Conservation (phyloP, 2,888 invertebrate species). For the Microplitis deprimator region DNA sequence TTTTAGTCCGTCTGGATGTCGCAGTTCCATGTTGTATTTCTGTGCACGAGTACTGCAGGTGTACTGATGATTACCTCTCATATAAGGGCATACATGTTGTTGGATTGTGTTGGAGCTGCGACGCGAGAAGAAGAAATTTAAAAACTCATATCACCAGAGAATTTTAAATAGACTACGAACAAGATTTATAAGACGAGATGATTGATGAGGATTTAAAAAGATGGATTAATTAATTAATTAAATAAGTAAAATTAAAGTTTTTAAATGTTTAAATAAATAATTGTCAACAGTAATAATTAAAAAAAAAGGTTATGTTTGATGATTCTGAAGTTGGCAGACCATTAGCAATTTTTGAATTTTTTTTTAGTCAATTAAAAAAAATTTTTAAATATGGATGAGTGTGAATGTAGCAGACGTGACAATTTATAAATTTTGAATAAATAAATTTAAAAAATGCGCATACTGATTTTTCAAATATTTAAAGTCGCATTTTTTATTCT, state of each 20-base stretch:
- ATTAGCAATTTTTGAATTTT: too few relatives aligned
- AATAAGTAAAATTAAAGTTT: background rate
- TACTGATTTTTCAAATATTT: too few relatives aligned
- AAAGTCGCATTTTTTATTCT: too few relatives aligned
- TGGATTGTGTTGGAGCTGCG: conserved; percentile 29
- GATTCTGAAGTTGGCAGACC: too few relatives aligned
- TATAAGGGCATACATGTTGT: conserved; percentile 21
- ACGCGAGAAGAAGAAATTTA: conserved; percentile 35
- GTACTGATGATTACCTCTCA: conserved; percentile 12
- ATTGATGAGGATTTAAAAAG: background rate
- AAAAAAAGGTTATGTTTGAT: too few relatives aligned
- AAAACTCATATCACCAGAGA: conserved; percentile 39
- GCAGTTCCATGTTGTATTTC: conserved; percentile 46
- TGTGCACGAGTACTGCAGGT: conserved; percentile 5
- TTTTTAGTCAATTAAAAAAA: too few relatives aligned
- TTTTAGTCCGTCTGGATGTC: conserved; percentile 46
- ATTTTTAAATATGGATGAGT: too few relatives aligned
- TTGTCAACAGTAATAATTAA: too few relatives aligned
- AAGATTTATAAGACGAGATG: conserved; percentile 41
- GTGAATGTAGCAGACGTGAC: background rate
- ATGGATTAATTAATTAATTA: background rate
- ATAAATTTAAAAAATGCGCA: too few relatives aligned
- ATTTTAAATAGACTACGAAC: background rate
- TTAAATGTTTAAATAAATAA: background rate
- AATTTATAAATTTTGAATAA: background rate